Evolutionary conservation across 2,113 vertebrate genomes (phyloP).

Genomic region (Erinaceus europaeus): DNA sequence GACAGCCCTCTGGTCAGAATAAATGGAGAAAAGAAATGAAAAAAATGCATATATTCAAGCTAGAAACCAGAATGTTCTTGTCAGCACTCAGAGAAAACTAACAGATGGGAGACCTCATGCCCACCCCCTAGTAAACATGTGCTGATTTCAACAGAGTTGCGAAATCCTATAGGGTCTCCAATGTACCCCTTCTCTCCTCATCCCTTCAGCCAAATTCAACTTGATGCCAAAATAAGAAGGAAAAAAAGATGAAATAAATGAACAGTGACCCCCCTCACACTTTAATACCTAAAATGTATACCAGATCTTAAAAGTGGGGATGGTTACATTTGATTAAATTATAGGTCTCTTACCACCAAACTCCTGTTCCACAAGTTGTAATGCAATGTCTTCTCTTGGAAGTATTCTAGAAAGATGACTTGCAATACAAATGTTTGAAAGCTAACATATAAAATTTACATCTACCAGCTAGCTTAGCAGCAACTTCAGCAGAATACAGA

Average conservation of each 20-base stretch:
- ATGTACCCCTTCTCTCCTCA: not conserved
- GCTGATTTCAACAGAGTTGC: slow-evolving; percentile 46
- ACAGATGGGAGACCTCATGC: slow-evolving; percentile 51
- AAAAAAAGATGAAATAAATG: not conserved
- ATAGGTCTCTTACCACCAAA: slow-evolving; percentile 30
- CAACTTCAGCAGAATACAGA: slow-evolving; percentile 9
- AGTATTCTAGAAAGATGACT: slow-evolving; percentile 1
- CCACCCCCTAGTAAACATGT: slow-evolving; percentile 54
- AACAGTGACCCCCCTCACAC: slow-evolving; percentile 30
- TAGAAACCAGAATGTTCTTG: slow-evolving; percentile 48
- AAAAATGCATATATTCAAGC: not conserved
- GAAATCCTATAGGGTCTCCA: slow-evolving; percentile 46
- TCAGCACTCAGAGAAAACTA: slow-evolving; percentile 50
- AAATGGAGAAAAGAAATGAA: not conserved
- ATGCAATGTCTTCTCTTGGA: slow-evolving; percentile 59
- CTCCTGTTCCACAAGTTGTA: slow-evolving; percentile 36
- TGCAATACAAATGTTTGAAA: slow-evolving; percentile 38
- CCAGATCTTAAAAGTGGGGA: slow-evolving; percentile 48
- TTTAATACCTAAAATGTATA: not conserved
- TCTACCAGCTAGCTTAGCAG: not conserved
- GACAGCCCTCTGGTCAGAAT: not conserved
- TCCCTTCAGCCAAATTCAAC: slow-evolving; percentile 8
- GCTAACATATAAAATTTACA: slow-evolving; percentile 15
- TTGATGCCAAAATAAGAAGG: not conserved
- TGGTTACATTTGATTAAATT: slow-evolving; percentile 56